phyloP scores from a whole-genome alignment of 2,113 vertebrate genomes.

The Lepisosteus oculatus region DNA sequence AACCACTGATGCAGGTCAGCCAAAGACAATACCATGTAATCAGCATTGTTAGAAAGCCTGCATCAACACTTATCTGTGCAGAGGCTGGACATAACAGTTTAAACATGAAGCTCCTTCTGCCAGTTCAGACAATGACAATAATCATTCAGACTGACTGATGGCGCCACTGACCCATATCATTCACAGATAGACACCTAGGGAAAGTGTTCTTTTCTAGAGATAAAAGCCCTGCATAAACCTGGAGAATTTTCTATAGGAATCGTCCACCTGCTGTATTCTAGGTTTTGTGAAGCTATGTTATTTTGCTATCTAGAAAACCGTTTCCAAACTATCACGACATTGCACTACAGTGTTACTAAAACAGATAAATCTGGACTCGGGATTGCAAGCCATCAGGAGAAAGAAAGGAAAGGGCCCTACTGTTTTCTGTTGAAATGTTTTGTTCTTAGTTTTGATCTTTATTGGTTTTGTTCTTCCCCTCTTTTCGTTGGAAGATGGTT shows the following conservation, averaged over 20 bases:
- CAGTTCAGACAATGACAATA: slow-evolving; percentile 19
- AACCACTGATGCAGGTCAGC: no score
- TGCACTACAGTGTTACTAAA: slow-evolving; percentile 43
- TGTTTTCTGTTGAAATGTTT: slow-evolving; percentile 39
- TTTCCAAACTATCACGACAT: slow-evolving; percentile 32
- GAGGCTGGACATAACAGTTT: not conserved
- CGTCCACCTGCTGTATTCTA: slow-evolving; percentile 51
- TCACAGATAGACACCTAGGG: no score
- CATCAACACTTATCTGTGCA: no score
- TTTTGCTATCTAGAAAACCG: slow-evolving; percentile 9
- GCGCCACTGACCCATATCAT: no score
- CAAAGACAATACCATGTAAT: no score
- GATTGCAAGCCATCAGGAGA: slow-evolving; percentile 50
- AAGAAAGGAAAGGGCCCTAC: slow-evolving; percentile 38
- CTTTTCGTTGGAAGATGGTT: slow-evolving; percentile 58
- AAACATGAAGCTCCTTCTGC: slow-evolving; percentile 1
- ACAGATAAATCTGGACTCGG: slow-evolving; percentile 33
- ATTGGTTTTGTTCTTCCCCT: slow-evolving; percentile 52
- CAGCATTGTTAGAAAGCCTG: no score
- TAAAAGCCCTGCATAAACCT: no score
- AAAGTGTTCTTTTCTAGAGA: no score
- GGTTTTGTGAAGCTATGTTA: slow-evolving; percentile 43
- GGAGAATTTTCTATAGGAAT: slow-evolving; percentile 18
- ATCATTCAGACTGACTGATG: no score
- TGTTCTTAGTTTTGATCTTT: slow-evolving; percentile 58